These are phyloP conservation scores for Drosophila varians DNA, from an alignment of 1,140 invertebrate genomes.

Conservation along the genomic window DNA sequence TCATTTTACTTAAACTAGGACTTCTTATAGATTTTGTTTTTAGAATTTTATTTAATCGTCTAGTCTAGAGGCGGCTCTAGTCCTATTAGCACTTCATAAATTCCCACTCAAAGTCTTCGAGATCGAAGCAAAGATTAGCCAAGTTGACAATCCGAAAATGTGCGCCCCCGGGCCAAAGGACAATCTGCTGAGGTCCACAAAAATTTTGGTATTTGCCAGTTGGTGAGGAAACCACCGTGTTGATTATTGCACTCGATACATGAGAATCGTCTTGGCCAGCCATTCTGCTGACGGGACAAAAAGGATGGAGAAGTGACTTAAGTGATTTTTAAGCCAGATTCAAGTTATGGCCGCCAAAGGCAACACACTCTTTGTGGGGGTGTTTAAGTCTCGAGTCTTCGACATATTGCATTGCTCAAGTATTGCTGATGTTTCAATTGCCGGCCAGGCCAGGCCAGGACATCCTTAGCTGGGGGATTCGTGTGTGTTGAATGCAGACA, in stretches of 20 bases:
- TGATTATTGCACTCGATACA: constrained; percentile 72
- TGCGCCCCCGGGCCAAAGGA: constrained; percentile 34
- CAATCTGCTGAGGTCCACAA: constrained; percentile 64
- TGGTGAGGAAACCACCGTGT: constrained; percentile 34
- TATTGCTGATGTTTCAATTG: constrained; percentile 81
- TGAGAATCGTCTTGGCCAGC: constrained; percentile 42
- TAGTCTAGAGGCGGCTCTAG: too few species aligned
- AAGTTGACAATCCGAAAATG: constrained; percentile 56
- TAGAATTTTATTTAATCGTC: neutral
- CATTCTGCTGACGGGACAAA: constrained; percentile 66
- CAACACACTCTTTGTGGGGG: constrained; percentile 33
- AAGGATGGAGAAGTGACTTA: constrained; percentile 39
- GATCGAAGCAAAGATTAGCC: constrained; percentile 62
- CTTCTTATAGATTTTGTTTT: neutral
- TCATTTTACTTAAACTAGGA: constrained; percentile 3
- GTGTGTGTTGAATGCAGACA: constrained; percentile 59
- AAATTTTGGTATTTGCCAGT: constrained; percentile 21
- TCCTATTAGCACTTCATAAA: constrained; percentile 18
- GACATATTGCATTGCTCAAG: constrained; percentile 68
- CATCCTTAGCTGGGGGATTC: neutral
- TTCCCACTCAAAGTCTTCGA: neutral
- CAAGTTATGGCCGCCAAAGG: constrained; percentile 66
- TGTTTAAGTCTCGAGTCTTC: constrained; percentile 46
- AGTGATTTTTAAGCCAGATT: constrained; percentile 79
- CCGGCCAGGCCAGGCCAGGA: too few species aligned